phyloP scores from a whole-genome alignment of 2,888 invertebrate genomes.

The Lithophane socia region DNA sequence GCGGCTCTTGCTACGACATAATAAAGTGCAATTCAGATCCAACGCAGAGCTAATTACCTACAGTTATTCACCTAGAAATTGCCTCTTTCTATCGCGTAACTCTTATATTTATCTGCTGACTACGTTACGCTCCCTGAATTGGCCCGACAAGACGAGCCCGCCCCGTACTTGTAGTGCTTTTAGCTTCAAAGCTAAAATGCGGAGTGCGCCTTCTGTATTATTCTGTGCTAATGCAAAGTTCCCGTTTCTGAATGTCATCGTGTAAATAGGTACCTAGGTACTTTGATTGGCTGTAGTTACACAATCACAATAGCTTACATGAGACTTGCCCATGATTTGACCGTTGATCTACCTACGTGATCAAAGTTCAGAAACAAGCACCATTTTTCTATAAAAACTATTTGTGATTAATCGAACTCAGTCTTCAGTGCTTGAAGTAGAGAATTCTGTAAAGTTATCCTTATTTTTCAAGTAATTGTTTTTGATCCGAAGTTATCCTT shows the following conservation, averaged over 20 bases:
- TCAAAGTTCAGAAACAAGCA: neutral
- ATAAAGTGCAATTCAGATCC: too few species aligned
- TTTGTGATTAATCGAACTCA: constrained; percentile 21
- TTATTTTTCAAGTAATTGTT: constrained; percentile 10
- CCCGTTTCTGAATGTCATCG: neutral
- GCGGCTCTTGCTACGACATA: too few species aligned
- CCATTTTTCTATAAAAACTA: neutral
- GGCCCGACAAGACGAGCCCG: too few species aligned
- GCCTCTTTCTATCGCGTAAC: too few species aligned
- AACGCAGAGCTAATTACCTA: too few species aligned
- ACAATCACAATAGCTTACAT: neutral
- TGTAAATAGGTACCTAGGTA: neutral
- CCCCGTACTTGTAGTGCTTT: too few species aligned
- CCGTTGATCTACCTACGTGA: neutral
- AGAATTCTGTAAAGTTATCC: neutral
- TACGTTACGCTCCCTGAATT: too few species aligned
- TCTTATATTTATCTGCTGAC: too few species aligned
- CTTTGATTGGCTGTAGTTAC: neutral
- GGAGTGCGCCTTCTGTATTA: too few species aligned
- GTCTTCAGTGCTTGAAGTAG: constrained; percentile 20
- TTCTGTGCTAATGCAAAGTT: neutral
- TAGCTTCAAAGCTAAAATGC: too few species aligned
- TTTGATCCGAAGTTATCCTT: neutral
- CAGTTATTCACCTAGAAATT: too few species aligned
- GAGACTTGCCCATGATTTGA: neutral